Conservation (phyloP, 1,140 invertebrate species). For the Mercenaria mercenaria region DNA sequence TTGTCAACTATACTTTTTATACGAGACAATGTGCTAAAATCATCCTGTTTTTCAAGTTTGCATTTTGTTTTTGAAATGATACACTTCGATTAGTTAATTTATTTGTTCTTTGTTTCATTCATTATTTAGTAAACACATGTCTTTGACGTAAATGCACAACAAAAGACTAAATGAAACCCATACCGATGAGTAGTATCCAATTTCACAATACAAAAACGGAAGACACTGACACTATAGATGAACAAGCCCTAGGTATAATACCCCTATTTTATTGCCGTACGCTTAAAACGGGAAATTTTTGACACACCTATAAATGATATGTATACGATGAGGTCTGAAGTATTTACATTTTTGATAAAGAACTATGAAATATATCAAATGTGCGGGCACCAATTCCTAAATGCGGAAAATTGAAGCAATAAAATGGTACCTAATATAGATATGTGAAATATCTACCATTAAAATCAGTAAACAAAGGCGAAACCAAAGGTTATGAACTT, state of each 20-base stretch:
- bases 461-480: not conserved
- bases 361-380: not conserved
- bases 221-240: not conserved
- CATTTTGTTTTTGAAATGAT: no score
- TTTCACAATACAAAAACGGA: not conserved
- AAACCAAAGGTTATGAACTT: not conserved
- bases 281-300: not conserved
- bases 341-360: slow-evolving; percentile 6
- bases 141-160: not conserved
- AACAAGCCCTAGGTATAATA: not conserved
- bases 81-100: no score
- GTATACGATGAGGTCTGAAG: not conserved
- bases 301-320: slow-evolving; percentile 17
- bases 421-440: not conserved
- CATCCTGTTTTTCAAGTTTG: no score
- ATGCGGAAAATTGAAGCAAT: not conserved
- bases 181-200: not conserved
- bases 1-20: no score
- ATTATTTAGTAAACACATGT: not conserved
- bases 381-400: not conserved
- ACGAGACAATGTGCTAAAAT: no score
- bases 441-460: not conserved
- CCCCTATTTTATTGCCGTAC: not conserved
- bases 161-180: not conserved
- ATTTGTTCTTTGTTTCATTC: not conserved